phyloP scores from a whole-genome alignment of 2,113 vertebrate genomes.

The human region DNA sequence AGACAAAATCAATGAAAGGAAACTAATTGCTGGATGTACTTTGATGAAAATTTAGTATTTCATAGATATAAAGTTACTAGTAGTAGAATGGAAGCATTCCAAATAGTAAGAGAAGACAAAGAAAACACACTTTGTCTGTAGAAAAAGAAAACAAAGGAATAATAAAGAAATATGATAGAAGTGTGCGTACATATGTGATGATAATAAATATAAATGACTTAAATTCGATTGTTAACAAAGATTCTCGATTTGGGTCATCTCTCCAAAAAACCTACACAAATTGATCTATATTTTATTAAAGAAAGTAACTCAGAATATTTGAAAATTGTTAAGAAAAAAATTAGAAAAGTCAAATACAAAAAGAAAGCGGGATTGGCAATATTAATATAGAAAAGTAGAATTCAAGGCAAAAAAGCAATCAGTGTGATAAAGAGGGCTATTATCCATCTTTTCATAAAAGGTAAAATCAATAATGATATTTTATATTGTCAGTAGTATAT shows the following conservation, averaged over 20 bases:
- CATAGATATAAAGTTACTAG: not conserved
- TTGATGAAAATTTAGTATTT: not conserved
- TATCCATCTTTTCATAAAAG: not conserved
- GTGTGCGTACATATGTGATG: not conserved
- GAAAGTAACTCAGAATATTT: not conserved
- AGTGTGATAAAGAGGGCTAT: not conserved
- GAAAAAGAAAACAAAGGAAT: not conserved
- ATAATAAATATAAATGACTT: constrained; percentile 1
- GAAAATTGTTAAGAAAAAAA: not conserved
- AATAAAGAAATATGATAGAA: not conserved
- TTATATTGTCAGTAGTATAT: not conserved
- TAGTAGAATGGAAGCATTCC: not conserved
- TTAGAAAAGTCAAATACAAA: not conserved
- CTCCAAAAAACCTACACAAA: not conserved
- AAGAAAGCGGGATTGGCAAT: not conserved
- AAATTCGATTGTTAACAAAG: not conserved
- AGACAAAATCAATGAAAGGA: not conserved
- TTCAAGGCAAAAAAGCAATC: not conserved
- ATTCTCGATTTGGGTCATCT: not conserved
- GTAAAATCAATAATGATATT: not conserved
- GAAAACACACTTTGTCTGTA: not conserved
- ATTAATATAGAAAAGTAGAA: constrained; percentile 4
- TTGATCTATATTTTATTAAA: not conserved
- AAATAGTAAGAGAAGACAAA: not conserved
- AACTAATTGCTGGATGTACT: not conserved